phyloP scores from a whole-genome alignment of 2,113 vertebrate species.

The Lasiurus cinereus region DNA sequence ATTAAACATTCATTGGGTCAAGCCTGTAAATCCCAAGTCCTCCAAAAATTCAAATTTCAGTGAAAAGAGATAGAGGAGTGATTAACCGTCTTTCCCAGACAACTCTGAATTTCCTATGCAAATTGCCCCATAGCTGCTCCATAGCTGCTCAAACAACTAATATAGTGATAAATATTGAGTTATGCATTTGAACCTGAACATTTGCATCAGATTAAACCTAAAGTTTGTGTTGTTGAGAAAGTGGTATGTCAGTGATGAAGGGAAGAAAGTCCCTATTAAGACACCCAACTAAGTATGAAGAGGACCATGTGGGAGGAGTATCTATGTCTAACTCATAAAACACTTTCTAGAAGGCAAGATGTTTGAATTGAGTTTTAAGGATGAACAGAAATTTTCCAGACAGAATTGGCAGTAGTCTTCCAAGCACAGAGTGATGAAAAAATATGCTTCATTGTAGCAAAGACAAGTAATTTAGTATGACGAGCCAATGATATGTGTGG shows the following conservation, averaged over 20 bases:
- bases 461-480: slow-evolving; percentile 12
- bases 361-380: slow-evolving; percentile 16
- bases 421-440: neutral
- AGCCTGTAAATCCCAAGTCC: neutral
- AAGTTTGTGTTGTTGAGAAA: neutral
- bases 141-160: neutral
- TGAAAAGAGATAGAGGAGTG: neutral
- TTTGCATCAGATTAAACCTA: neutral
- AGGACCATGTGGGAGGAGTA: neutral
- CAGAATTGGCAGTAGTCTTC: neutral
- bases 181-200: neutral
- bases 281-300: neutral
- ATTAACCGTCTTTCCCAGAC: neutral
- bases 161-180: neutral
- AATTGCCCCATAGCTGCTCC: neutral
- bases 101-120: neutral
- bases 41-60: slow-evolving; percentile 32
- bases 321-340: neutral
- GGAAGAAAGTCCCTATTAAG: neutral
- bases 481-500: neutral
- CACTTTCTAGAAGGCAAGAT: neutral
- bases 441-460: slow-evolving; percentile 4
- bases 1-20: neutral
- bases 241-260: neutral
- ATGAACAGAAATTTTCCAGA: slow-evolving; percentile 36